Evolutionary conservation across 2,113 vertebrate species (phyloP).

Genomic region (Leptodactylus fuscus): DNA sequence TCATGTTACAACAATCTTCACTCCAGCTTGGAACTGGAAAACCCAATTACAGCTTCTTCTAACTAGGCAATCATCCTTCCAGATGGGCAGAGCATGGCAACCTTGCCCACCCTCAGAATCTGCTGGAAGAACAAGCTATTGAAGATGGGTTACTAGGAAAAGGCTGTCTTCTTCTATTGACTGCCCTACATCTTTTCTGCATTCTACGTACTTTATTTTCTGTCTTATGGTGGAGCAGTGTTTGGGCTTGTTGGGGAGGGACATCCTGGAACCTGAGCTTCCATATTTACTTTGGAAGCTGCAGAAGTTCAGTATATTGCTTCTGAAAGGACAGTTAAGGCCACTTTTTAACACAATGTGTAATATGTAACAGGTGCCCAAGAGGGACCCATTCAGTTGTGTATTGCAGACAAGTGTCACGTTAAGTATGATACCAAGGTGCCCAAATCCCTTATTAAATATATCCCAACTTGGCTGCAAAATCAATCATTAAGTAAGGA

Average conservation of each 20-base stretch:
- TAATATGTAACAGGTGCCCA: not conserved
- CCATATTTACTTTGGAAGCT: not conserved
- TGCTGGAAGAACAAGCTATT: not conserved
- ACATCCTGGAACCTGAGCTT: not conserved
- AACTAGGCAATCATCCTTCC: slow-evolving; percentile 73
- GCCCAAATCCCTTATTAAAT: slow-evolving; percentile 2
- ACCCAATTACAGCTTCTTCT: slow-evolving; percentile 90
- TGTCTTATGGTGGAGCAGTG: slow-evolving; percentile 11
- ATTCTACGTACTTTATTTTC: slow-evolving; percentile 24
- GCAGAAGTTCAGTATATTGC: not conserved
- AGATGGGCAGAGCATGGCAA: slow-evolving; percentile 60
- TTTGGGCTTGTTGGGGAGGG: slow-evolving; percentile 15
- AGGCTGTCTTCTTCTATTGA: not conserved
- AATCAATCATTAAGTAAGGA: not conserved
- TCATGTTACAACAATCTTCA: slow-evolving; percentile 90
- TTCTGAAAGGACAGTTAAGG: not conserved
- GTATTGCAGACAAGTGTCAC: not conserved
- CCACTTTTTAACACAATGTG: not conserved
- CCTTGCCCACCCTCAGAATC: not conserved
- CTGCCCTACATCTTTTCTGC: slow-evolving; percentile 22
- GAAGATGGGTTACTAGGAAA: not conserved
- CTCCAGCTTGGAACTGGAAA: slow-evolving; percentile 87
- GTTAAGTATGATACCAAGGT: slow-evolving; percentile 25
- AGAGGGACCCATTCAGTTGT: not conserved
- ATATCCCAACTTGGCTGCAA: not conserved